phyloP scores from a whole-genome alignment of 2,888 invertebrate species.

The Theristus sp. region DNA sequence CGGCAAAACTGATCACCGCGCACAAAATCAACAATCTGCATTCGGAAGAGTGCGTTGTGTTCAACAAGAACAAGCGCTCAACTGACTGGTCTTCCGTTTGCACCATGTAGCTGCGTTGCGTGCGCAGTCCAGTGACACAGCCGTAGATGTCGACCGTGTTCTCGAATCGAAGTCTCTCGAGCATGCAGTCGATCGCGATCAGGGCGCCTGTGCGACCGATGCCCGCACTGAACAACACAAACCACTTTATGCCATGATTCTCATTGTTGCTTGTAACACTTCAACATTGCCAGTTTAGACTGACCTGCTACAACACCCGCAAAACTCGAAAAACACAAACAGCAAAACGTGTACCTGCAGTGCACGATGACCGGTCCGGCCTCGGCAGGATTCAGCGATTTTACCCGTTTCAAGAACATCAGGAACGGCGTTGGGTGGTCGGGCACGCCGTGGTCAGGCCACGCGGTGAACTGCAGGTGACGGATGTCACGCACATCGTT shows the following conservation, averaged over 20 bases:
- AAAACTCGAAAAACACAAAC: too few relatives aligned
- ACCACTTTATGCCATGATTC: slow-evolving; percentile 28
- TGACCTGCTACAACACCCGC: too few relatives aligned
- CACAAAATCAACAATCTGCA: too few relatives aligned
- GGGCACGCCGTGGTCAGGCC: slow-evolving; percentile 97
- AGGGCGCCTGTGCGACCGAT: slow-evolving; percentile 89
- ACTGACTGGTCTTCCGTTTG: slow-evolving; percentile 1
- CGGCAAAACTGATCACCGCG: too few relatives aligned
- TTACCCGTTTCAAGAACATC: slow-evolving; percentile 81
- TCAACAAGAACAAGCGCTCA: background rate
- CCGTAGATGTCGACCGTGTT: slow-evolving; percentile 97
- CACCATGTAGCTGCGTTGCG: slow-evolving; percentile 90
- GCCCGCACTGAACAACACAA: too few relatives aligned
- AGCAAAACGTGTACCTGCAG: too few relatives aligned
- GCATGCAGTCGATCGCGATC: slow-evolving; percentile 95
- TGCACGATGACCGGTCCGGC: slow-evolving; percentile 86
- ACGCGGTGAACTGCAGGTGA: slow-evolving; percentile 94
- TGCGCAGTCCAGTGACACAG: slow-evolving; percentile 87
- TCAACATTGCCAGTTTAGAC: too few relatives aligned
- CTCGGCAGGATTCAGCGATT: slow-evolving; percentile 68
- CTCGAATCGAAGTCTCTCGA: slow-evolving; percentile 87
- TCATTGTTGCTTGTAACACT: too few relatives aligned
- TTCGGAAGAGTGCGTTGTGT: too few relatives aligned
- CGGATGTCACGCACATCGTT: slow-evolving; percentile 74
- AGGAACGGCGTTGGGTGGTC: slow-evolving; percentile 96